Base-by-base conservation (phyloP, 2,113 vertebrate genomes). In the Piaya cayana region DNA sequence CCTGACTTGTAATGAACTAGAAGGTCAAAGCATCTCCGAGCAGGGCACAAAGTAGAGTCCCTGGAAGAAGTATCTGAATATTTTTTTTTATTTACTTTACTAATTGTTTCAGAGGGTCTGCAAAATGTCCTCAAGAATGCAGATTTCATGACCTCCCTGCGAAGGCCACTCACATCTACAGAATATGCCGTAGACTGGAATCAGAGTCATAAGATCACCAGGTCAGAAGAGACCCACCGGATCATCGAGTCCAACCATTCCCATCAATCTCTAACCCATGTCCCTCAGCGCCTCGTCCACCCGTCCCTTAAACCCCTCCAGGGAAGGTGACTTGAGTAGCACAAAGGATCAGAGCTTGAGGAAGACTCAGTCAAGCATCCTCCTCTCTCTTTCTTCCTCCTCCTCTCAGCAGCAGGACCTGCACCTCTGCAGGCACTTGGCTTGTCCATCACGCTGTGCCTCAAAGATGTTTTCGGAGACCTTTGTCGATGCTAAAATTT, bases 1-100 rank as follows among this genome's bases (percentile, higher is more conserved):
- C 93, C 91, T 97, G 97, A 96, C 97, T 98, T 94, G 92, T 97
- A 98, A 98, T 98, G 97, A 98, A 97, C 96, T 93, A 92, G 96
- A 97, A 98, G 96, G 96, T 98, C 98, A 97, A 77, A 96, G 85
- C 94, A 78, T 82, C 90, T 97, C 86, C 63, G 95, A 89, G 53
- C 68, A 85, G 77, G 37, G 80, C 85, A 91, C 86, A 93, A 97
- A 95, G 86, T 74, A 94, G 86, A 79, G 79, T 56, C 90, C 78
- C 76, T 52, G 56, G 76, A 96, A 39, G 5, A 60, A 85, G 32
- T 37, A 47, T 45, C 75, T 47, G 87, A 86, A 59, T 91, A 81
- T 88, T 87, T 88, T 88, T 87, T 88, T 94, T 91, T 65, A 96
- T 96, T 97, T 91, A 79, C 80, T 98, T 96, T 53, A 96, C 95